phyloP scores from a whole-genome alignment of 2,113 vertebrate species.

The Epinephelus cyanopodus region DNA sequence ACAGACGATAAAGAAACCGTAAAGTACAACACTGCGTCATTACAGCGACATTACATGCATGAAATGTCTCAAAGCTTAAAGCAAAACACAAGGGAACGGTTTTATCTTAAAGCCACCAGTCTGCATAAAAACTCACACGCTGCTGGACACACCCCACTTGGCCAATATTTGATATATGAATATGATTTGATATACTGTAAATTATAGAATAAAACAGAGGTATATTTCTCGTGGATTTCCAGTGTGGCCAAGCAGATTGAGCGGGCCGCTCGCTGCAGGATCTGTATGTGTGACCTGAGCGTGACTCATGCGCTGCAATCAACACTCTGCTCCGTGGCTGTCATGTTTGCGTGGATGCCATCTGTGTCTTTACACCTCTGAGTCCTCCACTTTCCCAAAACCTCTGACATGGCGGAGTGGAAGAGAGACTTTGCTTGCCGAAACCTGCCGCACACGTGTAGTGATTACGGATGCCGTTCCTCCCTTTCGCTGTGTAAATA shows the following conservation, averaged over 20 bases:
- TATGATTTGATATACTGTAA: neutral
- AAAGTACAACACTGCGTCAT: neutral
- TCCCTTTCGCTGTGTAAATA: slow-evolving; percentile 54
- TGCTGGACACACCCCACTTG: neutral
- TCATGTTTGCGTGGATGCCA: slow-evolving; percentile 61
- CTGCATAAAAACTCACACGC: neutral
- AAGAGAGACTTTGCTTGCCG: neutral
- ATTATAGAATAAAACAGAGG: neutral
- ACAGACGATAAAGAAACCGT: slow-evolving; percentile 14
- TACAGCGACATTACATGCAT: neutral
- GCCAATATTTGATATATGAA: neutral
- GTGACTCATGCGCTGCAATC: slow-evolving; percentile 65
- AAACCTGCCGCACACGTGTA: slow-evolving; percentile 12
- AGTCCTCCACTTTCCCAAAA: slow-evolving; percentile 40
- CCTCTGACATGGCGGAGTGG: neutral
- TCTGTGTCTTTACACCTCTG: slow-evolving; percentile 69
- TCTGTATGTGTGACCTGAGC: slow-evolving; percentile 71
- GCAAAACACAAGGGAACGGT: neutral
- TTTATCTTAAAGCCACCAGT: neutral
- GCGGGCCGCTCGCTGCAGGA: slow-evolving; percentile 37
- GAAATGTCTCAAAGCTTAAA: slow-evolving; percentile 9
- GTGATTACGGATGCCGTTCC: slow-evolving; percentile 21
- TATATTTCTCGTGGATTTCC: slow-evolving; percentile 4
- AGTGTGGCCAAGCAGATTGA: slow-evolving; percentile 40
- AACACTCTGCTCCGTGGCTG: slow-evolving; percentile 46